Conservation (phyloP, 2,797 vertebrate genomes). For the Microctenopoma stevenorrisi region DNA sequence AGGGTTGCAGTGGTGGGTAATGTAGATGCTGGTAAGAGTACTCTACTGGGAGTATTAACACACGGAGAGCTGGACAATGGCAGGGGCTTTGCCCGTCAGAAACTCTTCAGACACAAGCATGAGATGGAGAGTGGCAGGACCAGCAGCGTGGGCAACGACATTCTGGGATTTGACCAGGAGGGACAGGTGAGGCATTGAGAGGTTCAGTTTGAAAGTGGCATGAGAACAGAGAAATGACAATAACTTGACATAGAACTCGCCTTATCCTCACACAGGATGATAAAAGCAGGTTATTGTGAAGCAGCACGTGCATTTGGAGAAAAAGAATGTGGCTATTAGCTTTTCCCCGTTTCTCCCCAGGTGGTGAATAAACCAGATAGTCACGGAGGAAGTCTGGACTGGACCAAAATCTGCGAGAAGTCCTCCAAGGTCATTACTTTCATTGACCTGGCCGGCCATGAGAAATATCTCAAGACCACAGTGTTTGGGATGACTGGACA, state of each 20-base stretch:
- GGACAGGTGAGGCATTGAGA: slow-evolving; percentile 81
- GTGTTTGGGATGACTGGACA: slow-evolving; percentile 99
- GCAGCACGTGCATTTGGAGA: background rate
- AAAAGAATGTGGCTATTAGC: background rate
- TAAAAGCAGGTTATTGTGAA: background rate
- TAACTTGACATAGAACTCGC: background rate
- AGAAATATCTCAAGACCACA: slow-evolving; percentile 98
- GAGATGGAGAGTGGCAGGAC: slow-evolving; percentile 98
- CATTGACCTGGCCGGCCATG: slow-evolving; percentile 96
- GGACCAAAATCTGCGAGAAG: slow-evolving; percentile 98
- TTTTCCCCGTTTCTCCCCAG: slow-evolving; percentile 21
- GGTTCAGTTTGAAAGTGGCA: background rate
- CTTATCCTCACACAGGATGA: background rate
- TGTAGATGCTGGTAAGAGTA: slow-evolving; percentile 97
- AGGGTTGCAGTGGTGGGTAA: slow-evolving; percentile 99
- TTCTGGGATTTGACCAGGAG: slow-evolving; percentile 96
- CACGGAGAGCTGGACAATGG: slow-evolving; percentile 98
- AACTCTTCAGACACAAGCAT: slow-evolving; percentile 98
- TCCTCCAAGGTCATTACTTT: slow-evolving; percentile 98
- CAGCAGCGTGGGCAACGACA: slow-evolving; percentile 98
- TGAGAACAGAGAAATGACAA: background rate
- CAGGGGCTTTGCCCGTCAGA: slow-evolving; percentile 96
- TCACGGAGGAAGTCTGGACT: slow-evolving; percentile 95
- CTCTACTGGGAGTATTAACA: slow-evolving; percentile 94
- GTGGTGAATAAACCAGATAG: slow-evolving; percentile 98